Percentiles rank a stretch among this genome's conserved stretches.
phyloP scores from a whole-genome alignment of 92 coral and sea anemone species.

The Isaurus tuberculatus region DNA sequence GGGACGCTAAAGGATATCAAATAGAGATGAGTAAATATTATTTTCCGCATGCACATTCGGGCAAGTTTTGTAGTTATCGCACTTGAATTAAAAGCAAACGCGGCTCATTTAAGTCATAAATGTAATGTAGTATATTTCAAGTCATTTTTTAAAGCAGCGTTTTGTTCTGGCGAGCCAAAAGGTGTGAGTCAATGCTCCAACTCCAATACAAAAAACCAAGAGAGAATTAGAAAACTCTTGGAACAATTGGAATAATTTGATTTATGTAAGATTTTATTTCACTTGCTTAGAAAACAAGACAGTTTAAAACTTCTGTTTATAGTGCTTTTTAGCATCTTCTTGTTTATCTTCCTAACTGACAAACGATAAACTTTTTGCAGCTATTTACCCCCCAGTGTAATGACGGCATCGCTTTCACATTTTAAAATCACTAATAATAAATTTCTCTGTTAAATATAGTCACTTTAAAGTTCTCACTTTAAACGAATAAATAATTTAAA shows the following conservation, averaged over 20 bases:
- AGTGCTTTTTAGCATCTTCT: background rate
- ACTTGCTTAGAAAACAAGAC: background rate
- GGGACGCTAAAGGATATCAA: slow-evolving; percentile 5
- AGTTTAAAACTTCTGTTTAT: background rate
- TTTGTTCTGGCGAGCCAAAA: background rate
- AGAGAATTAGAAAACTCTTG: too few species aligned
- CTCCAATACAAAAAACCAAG: background rate
- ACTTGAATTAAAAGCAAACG: background rate
- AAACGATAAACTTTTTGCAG: background rate
- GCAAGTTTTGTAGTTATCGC: slow-evolving; percentile 1
- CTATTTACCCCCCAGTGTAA: slow-evolving; percentile 31
- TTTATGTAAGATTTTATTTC: too few species aligned
- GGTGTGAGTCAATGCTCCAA: background rate
- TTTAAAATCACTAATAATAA: slow-evolving; percentile 41
- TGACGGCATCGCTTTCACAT: slow-evolving; percentile 36
- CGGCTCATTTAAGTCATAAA: background rate
- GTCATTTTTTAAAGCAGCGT: background rate
- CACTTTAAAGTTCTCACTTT: slow-evolving; percentile 5
- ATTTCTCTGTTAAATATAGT: slow-evolving; percentile 38
- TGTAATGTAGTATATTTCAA: background rate
- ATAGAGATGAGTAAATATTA: slow-evolving; percentile 26
- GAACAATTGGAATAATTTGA: too few species aligned
- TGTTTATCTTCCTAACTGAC: slow-evolving; percentile 26
- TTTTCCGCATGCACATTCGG: background rate
- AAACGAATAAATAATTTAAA: slow-evolving; percentile 19